These are phyloP conservation scores for Ochlodes sylvanus DNA, from an alignment of 2,888 invertebrate genomes.

Conservation along the genomic window DNA sequence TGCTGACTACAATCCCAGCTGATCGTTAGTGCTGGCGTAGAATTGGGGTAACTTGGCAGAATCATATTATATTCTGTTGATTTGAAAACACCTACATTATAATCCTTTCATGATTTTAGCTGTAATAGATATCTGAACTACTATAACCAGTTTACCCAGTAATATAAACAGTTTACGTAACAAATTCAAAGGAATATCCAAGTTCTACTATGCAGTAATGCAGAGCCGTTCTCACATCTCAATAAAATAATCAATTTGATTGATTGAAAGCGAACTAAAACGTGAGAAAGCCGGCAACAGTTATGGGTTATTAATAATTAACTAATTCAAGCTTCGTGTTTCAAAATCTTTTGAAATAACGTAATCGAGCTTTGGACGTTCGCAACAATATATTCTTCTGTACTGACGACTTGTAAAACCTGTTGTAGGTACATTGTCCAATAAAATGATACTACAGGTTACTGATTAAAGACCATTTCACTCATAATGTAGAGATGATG, in stretches of 20 bases:
- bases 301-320: conserved; percentile 47
- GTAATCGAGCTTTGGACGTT: conserved; percentile 25
- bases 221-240: conserved; percentile 44
- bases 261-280: conserved; percentile 47
- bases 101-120: no score
- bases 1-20: no score
- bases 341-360: conserved; percentile 29
- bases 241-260: conserved; percentile 48
- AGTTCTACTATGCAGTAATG: not conserved
- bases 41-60: no score
- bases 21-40: no score
- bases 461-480: not conserved
- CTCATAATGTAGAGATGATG: not conserved
- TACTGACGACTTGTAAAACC: not conserved
- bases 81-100: no score
- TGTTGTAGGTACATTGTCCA: not conserved
- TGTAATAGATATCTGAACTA: no score
- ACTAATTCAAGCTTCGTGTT: conserved; percentile 30
- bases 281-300: conserved; percentile 45
- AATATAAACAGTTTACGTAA: not conserved
- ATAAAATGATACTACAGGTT: not conserved
- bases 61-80: no score
- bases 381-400: not conserved
- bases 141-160: no score
- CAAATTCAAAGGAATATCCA: not conserved